Conservation (phyloP, 2,113 vertebrate genomes). For the Smithornis capensis region DNA sequence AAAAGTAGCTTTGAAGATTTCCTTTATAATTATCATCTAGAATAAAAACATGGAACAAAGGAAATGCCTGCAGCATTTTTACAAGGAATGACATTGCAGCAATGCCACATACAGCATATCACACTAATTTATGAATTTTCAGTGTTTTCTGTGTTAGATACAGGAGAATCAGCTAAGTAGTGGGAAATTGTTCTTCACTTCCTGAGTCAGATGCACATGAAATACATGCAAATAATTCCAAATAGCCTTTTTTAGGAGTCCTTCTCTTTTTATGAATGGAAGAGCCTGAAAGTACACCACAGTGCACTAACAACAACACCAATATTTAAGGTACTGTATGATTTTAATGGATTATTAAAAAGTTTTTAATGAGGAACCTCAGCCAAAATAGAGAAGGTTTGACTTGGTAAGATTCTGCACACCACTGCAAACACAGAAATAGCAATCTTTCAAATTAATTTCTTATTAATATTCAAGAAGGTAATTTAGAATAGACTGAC, state of each 20-base stretch:
- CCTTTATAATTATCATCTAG: background rate
- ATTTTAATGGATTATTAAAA: background rate
- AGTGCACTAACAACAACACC: background rate
- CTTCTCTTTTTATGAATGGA: background rate
- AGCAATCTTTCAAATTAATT: background rate
- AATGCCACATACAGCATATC: background rate
- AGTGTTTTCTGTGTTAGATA: background rate
- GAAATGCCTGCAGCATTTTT: background rate
- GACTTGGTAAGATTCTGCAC: background rate
- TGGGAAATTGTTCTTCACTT: background rate
- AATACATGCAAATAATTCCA: background rate
- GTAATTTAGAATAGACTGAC: background rate
- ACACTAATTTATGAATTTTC: background rate
- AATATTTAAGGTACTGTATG: background rate
- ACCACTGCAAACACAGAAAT: background rate
- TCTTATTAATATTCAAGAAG: background rate
- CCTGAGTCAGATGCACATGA: background rate
- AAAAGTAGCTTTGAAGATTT: background rate
- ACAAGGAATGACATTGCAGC: background rate
- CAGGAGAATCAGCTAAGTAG: background rate
- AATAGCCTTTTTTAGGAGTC: background rate
- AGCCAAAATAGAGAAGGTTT: background rate
- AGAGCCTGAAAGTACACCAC: background rate
- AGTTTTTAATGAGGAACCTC: background rate
- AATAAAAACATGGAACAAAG: background rate